phyloP scores from a whole-genome alignment of 2,888 invertebrate genomes.

The Tribolium freemani region DNA sequence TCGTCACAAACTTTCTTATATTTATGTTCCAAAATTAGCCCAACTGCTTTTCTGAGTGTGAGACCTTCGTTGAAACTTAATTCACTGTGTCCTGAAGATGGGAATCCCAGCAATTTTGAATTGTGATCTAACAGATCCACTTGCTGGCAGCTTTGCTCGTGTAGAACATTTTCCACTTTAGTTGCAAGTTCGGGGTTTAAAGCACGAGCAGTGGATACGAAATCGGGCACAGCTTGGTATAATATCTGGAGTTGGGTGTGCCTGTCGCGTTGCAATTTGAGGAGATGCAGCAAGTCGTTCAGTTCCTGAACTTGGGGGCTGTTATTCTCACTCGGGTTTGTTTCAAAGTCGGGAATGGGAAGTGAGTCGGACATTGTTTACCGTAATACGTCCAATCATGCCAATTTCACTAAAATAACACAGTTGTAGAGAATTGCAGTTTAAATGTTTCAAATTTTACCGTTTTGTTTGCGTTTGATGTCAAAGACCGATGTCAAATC shows the following conservation, averaged over 20 bases:
- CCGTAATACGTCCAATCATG: no score
- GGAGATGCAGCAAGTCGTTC: conserved; percentile 54
- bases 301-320: conserved; percentile 54
- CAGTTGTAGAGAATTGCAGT: background rate
- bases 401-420: background rate
- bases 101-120: background rate
- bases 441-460: background rate
- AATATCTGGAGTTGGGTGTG: conserved; percentile 57
- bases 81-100: conserved; percentile 37
- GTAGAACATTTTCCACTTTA: conserved; percentile 56
- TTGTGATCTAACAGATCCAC: conserved; percentile 33
- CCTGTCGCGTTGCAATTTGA: conserved; percentile 56
- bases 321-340: conserved; percentile 17
- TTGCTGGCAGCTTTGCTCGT: conserved; percentile 49
- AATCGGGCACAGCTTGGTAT: conserved; percentile 55
- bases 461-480: background rate
- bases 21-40: conserved; percentile 54
- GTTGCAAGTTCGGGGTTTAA: conserved; percentile 51
- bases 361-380: conserved; percentile 1
- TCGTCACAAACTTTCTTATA: conserved; percentile 55
- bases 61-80: conserved; percentile 62
- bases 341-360: background rate
- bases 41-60: background rate
- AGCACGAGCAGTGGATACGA: conserved; percentile 47
- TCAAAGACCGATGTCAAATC: no score